Evolutionary conservation across 2,797 vertebrate species (phyloP), one percentile per base, ranked within the genome.

Genomic region (Hyperoplus lanceolatus): DNA sequence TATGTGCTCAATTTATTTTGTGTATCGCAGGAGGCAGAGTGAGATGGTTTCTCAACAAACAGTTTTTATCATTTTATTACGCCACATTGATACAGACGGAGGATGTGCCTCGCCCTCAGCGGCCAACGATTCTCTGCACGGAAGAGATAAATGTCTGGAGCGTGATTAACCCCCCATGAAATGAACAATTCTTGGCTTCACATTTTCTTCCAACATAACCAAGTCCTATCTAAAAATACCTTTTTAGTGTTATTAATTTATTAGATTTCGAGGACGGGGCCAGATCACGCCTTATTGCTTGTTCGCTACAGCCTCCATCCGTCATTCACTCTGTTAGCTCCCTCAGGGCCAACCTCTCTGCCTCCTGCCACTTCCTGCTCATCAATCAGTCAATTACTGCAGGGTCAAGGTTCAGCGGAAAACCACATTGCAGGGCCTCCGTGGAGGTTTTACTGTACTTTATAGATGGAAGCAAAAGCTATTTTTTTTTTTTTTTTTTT

Each of bases 331-430:
- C 39, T 66, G 80, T 68, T 49, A 42, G 72, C 75, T 85, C 81
- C 85, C 73, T 59, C n/a, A 46, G 75, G 88, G 80, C 64, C 43
- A 66, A 60, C 70, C 71, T 69, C 36, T 54, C 71, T 65, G 81
- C 82, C 75, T 76, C 36, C 38, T 43, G 65, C 86, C 86, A 77
- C 86, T 90, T 92, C 84, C 88, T 87, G 83, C 75, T 90, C 90
- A 91, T 93, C 89, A 90, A 87, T 94, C 89, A 91, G 70, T 92
- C 89, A 86, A 89, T 93, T 90, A 91, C 80, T 41, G 6, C 36
- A 81, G 67, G 87, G 77, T 90, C 84, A 90, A 80, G 64, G 83
- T 86, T 85, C 77, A 78, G 73, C 5, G 67, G 58, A 60, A 41
- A 80, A 79, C 73, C 57, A 21, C 29, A 61, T 85, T 79, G 69